These are phyloP conservation scores for Lasaia peninsularis DNA, from an alignment of 1,140 invertebrate genomes.

Conservation along the genomic window DNA sequence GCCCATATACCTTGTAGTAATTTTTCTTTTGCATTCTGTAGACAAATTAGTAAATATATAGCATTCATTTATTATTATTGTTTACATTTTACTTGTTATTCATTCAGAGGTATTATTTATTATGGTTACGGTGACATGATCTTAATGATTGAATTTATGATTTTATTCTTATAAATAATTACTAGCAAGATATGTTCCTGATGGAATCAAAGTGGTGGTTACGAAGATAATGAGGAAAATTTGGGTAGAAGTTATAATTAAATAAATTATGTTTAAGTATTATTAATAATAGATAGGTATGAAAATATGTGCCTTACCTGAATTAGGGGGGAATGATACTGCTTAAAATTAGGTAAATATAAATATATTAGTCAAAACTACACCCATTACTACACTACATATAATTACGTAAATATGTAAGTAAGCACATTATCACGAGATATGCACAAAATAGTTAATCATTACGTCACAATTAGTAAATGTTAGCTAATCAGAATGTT, in stretches of 20 bases:
- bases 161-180: conserved; percentile 1
- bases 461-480: conserved; percentile 17
- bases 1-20: conserved; percentile 73
- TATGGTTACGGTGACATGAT: background rate
- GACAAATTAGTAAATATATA: conserved; percentile 18
- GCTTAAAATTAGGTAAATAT: conserved; percentile 5
- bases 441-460: conserved; percentile 30
- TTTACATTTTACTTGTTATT: background rate
- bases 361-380: conserved; percentile 58
- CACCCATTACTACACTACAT: conserved; percentile 58
- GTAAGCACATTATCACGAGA: conserved; percentile 33
- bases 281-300: background rate
- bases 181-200: conserved; percentile 1
- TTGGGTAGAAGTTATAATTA: background rate
- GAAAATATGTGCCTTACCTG: conserved; percentile 4
- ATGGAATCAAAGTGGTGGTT: background rate
- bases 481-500: conserved; percentile 8
- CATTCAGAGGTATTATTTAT: background rate
- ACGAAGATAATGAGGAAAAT: background rate
- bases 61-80: background rate
- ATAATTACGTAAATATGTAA: conserved; percentile 22
- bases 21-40: conserved; percentile 72
- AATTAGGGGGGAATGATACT: background rate
- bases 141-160: background rate
- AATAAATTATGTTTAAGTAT: background rate